A percentile compares a stretch with the other conserved stretches of the same genome.
Conservation (phyloP, 2,797 vertebrate genomes). For the Acomys russatus region DNA sequence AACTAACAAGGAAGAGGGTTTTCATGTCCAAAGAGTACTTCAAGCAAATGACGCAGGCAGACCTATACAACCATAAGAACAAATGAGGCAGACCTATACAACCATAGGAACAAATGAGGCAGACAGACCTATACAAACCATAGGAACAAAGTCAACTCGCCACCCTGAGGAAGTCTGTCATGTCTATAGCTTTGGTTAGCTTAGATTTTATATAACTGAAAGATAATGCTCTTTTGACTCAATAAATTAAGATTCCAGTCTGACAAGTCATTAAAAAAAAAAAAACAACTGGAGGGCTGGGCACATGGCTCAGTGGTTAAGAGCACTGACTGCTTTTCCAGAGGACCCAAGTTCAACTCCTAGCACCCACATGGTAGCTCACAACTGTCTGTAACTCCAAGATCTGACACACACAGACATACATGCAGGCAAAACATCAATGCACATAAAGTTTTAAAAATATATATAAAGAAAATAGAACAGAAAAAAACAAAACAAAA, state of each 20-base stretch:
- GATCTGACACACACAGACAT: too few species aligned
- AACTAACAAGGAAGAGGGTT: not conserved
- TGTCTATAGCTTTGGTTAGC: not conserved
- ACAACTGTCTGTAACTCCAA: too few species aligned
- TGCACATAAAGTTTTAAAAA: too few species aligned
- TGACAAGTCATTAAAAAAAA: slow-evolving; percentile 61
- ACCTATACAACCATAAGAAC: not conserved
- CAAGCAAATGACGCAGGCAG: not conserved
- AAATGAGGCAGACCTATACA: not conserved
- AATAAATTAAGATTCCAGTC: not conserved
- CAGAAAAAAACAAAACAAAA: too few species aligned
- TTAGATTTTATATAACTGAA: slow-evolving; percentile 24
- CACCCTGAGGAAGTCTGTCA: slow-evolving; percentile 27
- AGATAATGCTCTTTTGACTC: not conserved
- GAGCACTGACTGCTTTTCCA: too few species aligned
- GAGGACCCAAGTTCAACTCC: too few species aligned
- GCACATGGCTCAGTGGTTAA: too few species aligned
- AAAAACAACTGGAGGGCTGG: not conserved
- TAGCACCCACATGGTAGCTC: too few species aligned
- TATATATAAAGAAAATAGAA: too few species aligned
- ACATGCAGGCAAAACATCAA: too few species aligned
- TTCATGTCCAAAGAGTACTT: not conserved
- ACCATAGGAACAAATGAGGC: not conserved
- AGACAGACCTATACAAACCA: not conserved
- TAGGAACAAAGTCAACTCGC: not conserved